These are phyloP conservation scores for Ephestia elutella DNA, from an alignment of 1,140 invertebrate genomes.

Conservation along the genomic window DNA sequence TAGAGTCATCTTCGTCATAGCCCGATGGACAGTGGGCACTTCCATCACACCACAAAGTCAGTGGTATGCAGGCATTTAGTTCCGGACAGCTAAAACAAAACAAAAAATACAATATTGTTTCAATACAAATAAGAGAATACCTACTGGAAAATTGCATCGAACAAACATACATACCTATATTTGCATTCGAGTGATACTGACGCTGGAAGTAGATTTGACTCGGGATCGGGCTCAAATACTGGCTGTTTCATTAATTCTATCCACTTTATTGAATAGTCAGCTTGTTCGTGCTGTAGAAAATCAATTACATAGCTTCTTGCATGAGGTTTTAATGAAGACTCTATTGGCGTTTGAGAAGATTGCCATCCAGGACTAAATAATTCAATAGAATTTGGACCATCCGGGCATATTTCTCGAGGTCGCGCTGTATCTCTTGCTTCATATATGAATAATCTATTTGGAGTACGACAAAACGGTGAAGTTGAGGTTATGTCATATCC, in stretches of 20 bases:
- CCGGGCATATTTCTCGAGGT: conserved; percentile 80
- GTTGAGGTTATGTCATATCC: conserved; percentile 77
- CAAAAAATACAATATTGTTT: conserved; percentile 19
- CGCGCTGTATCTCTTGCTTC: conserved; percentile 77
- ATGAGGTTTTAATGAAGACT: conserved; percentile 74
- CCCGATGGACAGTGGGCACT: conserved; percentile 88
- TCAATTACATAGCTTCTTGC: conserved; percentile 82
- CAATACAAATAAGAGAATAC: not conserved
- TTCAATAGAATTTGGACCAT: conserved; percentile 75
- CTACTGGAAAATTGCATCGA: conserved; percentile 9
- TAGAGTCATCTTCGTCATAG: conserved; percentile 85
- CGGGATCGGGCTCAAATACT: conserved; percentile 69
- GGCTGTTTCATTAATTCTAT: conserved; percentile 85
- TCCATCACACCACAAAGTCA: conserved; percentile 91
- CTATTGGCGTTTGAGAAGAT: conserved; percentile 64
- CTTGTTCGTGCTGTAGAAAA: conserved; percentile 81
- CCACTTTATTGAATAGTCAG: conserved; percentile 83
- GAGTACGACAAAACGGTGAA: conserved; percentile 77
- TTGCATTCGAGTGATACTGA: conserved; percentile 79
- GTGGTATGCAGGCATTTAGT: conserved; percentile 90
- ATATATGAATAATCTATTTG: conserved; percentile 84
- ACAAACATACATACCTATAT: conserved; percentile 76
- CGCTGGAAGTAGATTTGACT: conserved; percentile 75
- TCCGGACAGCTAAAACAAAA: conserved; percentile 82
- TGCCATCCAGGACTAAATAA: conserved; percentile 86